Evolutionary conservation across 2,797 vertebrate species (phyloP).

Genomic region (Phalloptychus januarius): DNA sequence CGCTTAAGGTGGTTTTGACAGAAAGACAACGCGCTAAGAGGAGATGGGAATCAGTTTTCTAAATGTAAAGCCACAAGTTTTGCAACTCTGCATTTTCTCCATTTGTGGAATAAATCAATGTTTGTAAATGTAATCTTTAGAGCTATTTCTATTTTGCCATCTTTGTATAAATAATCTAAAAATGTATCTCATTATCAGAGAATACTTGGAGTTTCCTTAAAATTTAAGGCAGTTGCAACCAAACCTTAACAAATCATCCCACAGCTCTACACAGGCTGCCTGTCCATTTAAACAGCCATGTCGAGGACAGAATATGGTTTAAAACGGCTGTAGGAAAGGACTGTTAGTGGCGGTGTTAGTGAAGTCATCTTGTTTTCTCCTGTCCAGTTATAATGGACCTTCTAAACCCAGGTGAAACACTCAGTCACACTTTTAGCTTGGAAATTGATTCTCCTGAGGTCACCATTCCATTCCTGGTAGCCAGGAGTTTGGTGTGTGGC

Average conservation of each 20-base stretch:
- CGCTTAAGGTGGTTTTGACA: too few relatives aligned
- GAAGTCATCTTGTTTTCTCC: conserved; percentile 24
- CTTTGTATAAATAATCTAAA: not conserved
- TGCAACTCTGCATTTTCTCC: too few relatives aligned
- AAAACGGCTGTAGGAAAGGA: conserved; percentile 44
- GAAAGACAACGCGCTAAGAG: too few relatives aligned
- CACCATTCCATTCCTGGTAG: conserved; percentile 30
- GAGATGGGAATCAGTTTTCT: too few relatives aligned
- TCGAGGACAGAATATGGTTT: conserved; percentile 10
- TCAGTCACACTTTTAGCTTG: conserved; percentile 53
- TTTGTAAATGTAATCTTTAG: too few relatives aligned
- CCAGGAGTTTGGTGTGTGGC: too few relatives aligned
- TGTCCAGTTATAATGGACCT: conserved; percentile 53
- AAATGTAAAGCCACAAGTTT: too few relatives aligned
- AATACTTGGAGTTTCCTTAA: conserved; percentile 21
- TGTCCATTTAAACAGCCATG: too few relatives aligned
- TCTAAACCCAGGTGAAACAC: conserved; percentile 54
- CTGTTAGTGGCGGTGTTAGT: not conserved
- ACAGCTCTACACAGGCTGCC: conserved; percentile 14
- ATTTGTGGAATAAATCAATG: too few relatives aligned
- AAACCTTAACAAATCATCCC: conserved; percentile 58
- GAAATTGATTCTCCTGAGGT: conserved; percentile 57
- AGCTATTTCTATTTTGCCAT: not conserved
- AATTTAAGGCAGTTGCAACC: conserved; percentile 28
- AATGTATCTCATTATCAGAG: conserved; percentile 17